Evolutionary conservation across 2,888 invertebrate species (phyloP), one percentile per base, ranked within the genome.

Genomic region (Tricholauxania praeusta): DNA sequence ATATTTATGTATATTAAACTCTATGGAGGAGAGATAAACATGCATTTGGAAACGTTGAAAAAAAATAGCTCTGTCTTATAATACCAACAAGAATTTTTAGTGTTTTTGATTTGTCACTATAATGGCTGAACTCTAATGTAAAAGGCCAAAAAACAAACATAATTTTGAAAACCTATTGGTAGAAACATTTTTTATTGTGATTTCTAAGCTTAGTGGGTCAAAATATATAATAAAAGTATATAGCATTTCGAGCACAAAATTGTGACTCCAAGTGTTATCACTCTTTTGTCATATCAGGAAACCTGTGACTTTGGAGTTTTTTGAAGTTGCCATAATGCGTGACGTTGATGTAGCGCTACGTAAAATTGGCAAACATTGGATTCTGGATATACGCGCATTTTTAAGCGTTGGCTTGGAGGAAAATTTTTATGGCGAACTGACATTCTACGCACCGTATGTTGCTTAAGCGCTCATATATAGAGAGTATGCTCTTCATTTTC

Each of bases 221-320:
- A 62, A 15, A 7, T 32, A 17, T 14, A 19, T 15, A 28, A 19
- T 3, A 12, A 19, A 17, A 19, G 19, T 19, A 19, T 57, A 49
- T 48, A 14, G 39, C n/a, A 14, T n/a, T 52, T 19, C 28, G 28
- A 28, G 4, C 28, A 28, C 28, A 28, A 28, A 28, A 28, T 0
- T 2, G 28, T 28, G 28, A 4, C 28, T 3, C 28, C 28, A 2
- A 28, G 2, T 28, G 28, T 28, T 79, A 28, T 48, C 19, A 73
- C 39, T 49, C 12, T 74, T 77, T 88, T 88, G 88, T 71, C 82
- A 92, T 93, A 93, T 1, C 62, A 82, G 82, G 86, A 93, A 92
- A 88, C 87, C 90, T 10, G 91, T 92, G 0, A 89, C 88, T 73
- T 85, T 95, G 52, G 91, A 93, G 84, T 90, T 90, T 55, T 93